These are phyloP conservation scores for Ceyx cyanopectus DNA, from an alignment of 2,113 vertebrate species.

Conservation along the genomic window DNA sequence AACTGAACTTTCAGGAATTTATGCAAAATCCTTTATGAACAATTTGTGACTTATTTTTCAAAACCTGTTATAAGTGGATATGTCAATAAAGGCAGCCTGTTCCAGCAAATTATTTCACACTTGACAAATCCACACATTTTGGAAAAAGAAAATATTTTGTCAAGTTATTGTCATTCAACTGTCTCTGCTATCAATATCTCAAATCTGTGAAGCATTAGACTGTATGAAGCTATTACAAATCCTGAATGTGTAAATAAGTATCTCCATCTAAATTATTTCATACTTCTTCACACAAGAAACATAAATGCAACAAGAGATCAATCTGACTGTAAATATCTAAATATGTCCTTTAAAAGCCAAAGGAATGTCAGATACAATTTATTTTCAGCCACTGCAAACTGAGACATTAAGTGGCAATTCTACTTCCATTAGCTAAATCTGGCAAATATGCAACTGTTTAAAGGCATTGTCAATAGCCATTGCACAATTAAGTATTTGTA, in stretches of 20 bases:
- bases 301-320: conserved; percentile 77
- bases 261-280: conserved; percentile 63
- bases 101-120: background rate
- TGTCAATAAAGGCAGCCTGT: background rate
- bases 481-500: conserved; percentile 93
- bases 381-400: conserved; percentile 84
- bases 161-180: background rate
- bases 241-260: conserved; percentile 67
- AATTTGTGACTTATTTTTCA: background rate
- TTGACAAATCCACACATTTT: background rate
- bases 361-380: conserved; percentile 85
- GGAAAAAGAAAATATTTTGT: background rate
- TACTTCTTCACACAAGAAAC: conserved; percentile 73
- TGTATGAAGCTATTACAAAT: conserved; percentile 37
- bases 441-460: conserved; percentile 91
- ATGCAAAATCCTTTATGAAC: background rate
- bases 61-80: background rate
- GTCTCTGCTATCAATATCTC: background rate
- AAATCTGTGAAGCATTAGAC: background rate
- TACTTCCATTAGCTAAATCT: conserved; percentile 89
- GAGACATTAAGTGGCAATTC: conserved; percentile 86
- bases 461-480: conserved; percentile 91
- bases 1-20: background rate
- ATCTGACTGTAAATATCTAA: conserved; percentile 79
- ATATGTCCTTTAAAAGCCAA: conserved; percentile 82